Base-by-base conservation (phyloP, 2,888 invertebrate genomes). In the Hirtodrosophila cameraria region DNA sequence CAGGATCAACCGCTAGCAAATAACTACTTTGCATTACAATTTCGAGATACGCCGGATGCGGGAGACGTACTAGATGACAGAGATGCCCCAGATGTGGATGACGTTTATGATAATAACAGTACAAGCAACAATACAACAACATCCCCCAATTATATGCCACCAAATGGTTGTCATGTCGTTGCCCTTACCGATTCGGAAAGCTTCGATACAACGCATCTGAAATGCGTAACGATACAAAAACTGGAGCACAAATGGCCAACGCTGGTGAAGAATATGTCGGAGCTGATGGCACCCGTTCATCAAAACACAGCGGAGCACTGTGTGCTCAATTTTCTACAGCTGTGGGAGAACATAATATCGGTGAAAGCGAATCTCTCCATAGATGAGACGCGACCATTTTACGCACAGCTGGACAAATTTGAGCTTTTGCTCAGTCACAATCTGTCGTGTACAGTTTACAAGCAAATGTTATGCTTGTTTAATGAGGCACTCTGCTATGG, bases 401-500 rank as follows among this genome's bases (percentile, higher is more conserved):
- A 97, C 89, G 95, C 95, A 0, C 95, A 96, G 87, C 90, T 97
- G 74, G 95, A 96, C 78, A 94, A 94, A 81, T 95, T 97, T 90
- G 95, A 96, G 9, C 93, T 94, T 60, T 92, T 94, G 36, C 92
- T 94, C 35, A 94, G 93, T 88, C 94, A 93, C 54, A 92, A 93
- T 73, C 91, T 97, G n/a, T 95, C 96, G 0, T 94, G 95, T 65
- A 93, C 96, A 41, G 94, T 97, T 75, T 97, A 97, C 93, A 94
- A 95, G 81, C 96, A 96, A 90, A 92, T 97, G 84, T 90, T 97
- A 63, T 95, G 95, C 76, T 92, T 97, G 25, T 96, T 97, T 79
- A 97, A 97, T 90, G 97, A 97, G 91, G 96, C 97, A 6, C 91
- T 97, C 46, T 97, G 97, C 90, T 97, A 97, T 89, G 97, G 97